phyloP scores from a whole-genome alignment of 2,888 invertebrate species.

The Catocala nupta region DNA sequence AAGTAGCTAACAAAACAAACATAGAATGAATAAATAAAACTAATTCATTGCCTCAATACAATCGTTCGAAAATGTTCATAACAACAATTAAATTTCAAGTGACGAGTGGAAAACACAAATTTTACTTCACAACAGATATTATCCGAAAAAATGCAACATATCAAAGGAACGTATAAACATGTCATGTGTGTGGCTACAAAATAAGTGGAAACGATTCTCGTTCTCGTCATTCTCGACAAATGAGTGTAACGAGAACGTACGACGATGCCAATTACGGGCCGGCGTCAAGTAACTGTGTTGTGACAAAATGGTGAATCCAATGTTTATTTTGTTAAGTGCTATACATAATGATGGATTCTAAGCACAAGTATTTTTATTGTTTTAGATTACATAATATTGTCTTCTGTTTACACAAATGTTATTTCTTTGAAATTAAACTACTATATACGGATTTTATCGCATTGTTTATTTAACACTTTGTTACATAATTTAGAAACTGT shows the following conservation, averaged over 20 bases:
- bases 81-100: constrained; percentile 4
- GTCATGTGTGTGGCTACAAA: constrained; percentile 38
- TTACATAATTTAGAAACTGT: no score
- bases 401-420: no score
- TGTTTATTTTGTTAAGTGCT: constrained; percentile 30
- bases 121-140: constrained; percentile 2
- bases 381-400: no score
- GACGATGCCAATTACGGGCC: constrained; percentile 52
- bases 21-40: no score
- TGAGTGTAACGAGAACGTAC: constrained; percentile 44
- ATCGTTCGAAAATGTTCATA: not conserved
- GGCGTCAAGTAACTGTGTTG: constrained; percentile 37
- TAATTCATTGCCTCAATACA: no score
- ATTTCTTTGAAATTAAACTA: no score
- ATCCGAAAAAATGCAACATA: constrained; percentile 10
- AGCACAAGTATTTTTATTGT: no score
- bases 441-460: no score
- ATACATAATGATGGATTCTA: constrained; percentile 17
- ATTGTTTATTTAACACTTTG: no score
- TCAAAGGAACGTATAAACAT: constrained; percentile 43
- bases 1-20: no score
- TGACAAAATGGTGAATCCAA: constrained; percentile 42
- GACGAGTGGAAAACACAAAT: not conserved
- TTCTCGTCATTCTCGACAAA: constrained; percentile 30
- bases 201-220: constrained; percentile 21